Evolutionary conservation across 2,888 invertebrate species (phyloP).

Genomic region (Calliopum simillimum): DNA sequence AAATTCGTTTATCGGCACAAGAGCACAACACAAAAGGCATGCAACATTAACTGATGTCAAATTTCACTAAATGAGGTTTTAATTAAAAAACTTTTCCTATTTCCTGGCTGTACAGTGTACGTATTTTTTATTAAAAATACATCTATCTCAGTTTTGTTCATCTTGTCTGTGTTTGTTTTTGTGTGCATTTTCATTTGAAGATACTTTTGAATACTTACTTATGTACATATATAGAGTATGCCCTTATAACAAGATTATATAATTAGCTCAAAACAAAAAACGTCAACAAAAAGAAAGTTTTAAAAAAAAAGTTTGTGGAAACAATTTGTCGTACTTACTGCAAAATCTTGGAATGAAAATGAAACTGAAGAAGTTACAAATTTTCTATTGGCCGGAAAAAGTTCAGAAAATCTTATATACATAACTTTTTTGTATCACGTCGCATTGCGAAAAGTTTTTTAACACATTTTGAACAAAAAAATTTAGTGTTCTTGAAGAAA

Average conservation of each 20-base stretch:
- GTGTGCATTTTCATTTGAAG: not conserved
- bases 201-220: not conserved
- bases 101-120: constrained; percentile 37
- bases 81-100: constrained; percentile 63
- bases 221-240: not conserved
- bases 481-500: no score
- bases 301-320: not conserved
- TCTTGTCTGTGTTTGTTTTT: not conserved
- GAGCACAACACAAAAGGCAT: no score
- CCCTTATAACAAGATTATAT: constrained; percentile 22
- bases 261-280: constrained; percentile 19
- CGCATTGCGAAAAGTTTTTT: no score
- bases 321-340: not conserved
- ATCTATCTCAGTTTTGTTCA: constrained; percentile 11
- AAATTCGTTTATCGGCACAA: no score
- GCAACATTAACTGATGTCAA: constrained; percentile 52
- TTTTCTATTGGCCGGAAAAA: not conserved
- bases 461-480: no score
- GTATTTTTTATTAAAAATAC: constrained; percentile 27
- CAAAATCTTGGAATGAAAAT: not conserved
- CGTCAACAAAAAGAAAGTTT: not conserved
- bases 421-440: no score
- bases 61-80: constrained; percentile 61
- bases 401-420: not conserved
- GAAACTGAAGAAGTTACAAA: constrained; percentile 20